A percentile compares a stretch with the other conserved stretches of the same genome.
These are phyloP conservation scores for Chrysomallon squamiferum DNA, from an alignment of 1,140 invertebrate genomes.

Conservation along the genomic window DNA sequence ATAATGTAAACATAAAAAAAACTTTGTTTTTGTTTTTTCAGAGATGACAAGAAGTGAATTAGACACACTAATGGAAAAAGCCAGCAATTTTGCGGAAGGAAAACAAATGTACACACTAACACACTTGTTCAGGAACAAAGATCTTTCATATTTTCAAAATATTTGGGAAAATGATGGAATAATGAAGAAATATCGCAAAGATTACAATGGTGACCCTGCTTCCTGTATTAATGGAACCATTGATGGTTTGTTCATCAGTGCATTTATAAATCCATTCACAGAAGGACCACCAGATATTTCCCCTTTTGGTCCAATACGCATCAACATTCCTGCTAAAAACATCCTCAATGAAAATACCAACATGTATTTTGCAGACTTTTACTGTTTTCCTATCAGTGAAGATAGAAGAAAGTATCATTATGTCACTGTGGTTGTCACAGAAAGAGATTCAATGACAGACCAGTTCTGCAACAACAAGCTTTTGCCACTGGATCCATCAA, in stretches of 20 bases:
- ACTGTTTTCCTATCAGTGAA: constrained; percentile 27
- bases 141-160: constrained; percentile 11
- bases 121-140: constrained; percentile 27
- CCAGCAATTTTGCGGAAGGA: neutral
- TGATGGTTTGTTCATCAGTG: constrained; percentile 29
- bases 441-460: constrained; percentile 20
- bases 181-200: constrained; percentile 29
- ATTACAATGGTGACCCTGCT: constrained; percentile 24
- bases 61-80: constrained; percentile 9
- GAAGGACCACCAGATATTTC: constrained; percentile 8
- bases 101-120: neutral
- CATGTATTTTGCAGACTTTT: constrained; percentile 48
- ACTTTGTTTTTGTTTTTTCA: constrained; percentile 26
- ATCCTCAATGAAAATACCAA: constrained; percentile 18
- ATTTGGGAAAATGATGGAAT: constrained; percentile 14
- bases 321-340: constrained; percentile 16
- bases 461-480: constrained; percentile 42
- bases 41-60: constrained; percentile 27
- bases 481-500: constrained; percentile 15
- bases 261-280: constrained; percentile 15
- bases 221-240: constrained; percentile 24
- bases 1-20: too few relatives aligned
- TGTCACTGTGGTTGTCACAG: constrained; percentile 34
- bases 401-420: too few relatives aligned
- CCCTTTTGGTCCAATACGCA: constrained; percentile 16